phyloP scores from a whole-genome alignment of 2,797 vertebrate genomes.

The Lophius americanus region DNA sequence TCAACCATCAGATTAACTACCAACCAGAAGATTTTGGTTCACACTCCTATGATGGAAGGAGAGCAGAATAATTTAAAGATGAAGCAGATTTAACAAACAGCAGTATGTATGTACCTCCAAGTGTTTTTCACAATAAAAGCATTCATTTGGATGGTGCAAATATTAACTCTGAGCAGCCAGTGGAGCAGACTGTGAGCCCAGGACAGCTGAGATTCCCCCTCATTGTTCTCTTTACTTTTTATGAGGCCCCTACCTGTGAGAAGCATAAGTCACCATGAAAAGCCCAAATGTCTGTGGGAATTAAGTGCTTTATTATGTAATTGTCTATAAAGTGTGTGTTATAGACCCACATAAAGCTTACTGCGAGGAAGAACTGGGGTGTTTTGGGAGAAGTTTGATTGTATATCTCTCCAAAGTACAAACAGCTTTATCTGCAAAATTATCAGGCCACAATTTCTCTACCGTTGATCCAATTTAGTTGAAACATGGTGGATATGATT shows the following conservation, averaged over 20 bases:
- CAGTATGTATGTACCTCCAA: slow-evolving; percentile 26
- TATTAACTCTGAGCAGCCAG: slow-evolving; percentile 15
- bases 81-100: not conserved
- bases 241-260: slow-evolving; percentile 32
- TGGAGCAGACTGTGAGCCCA: slow-evolving; percentile 19
- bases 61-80: not conserved
- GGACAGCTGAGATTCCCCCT: slow-evolving; percentile 15
- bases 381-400: too few species aligned
- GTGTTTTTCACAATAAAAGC: slow-evolving; percentile 47
- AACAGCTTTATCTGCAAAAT: too few species aligned
- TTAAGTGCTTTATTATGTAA: slow-evolving; percentile 38
- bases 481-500: too few species aligned
- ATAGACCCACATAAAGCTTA: too few species aligned
- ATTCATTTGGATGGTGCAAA: slow-evolving; percentile 16
- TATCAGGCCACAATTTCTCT: too few species aligned
- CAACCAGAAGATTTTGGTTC: slow-evolving; percentile 17
- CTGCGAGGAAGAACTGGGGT: too few species aligned
- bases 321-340: slow-evolving; percentile 31
- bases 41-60: slow-evolving; percentile 18
- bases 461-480: too few species aligned
- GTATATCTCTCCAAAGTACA: too few species aligned
- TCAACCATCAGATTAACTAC: slow-evolving; percentile 9
- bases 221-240: slow-evolving; percentile 40
- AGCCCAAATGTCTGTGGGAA: slow-evolving; percentile 31
- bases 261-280: slow-evolving; percentile 53